Percentiles rank a stretch among this genome's conserved stretches.
Evolutionary conservation across 2,888 invertebrate genomes (phyloP).

Genomic region (Netelia inedita): DNA sequence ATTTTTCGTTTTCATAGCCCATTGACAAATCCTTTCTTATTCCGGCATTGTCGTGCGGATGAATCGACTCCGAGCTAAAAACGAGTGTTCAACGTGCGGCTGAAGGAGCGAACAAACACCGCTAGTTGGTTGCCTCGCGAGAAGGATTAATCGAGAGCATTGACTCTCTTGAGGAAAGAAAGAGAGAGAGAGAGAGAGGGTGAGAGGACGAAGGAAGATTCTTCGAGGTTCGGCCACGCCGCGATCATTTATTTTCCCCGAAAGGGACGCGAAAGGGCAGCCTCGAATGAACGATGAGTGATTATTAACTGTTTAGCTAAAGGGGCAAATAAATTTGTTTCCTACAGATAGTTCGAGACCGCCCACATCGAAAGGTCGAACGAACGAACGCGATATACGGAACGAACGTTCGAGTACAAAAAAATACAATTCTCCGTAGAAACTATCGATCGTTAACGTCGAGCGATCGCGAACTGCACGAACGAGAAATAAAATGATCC

Average conservation of each 20-base stretch:
- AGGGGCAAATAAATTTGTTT: constrained; percentile 77
- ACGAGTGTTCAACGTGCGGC: neutral
- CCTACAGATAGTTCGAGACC: constrained; percentile 61
- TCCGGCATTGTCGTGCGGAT: constrained; percentile 59
- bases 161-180: constrained; percentile 52
- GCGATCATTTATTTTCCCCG: constrained; percentile 26
- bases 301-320: constrained; percentile 77
- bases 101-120: constrained; percentile 36
- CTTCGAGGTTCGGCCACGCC: constrained; percentile 23
- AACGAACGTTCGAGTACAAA: constrained; percentile 11
- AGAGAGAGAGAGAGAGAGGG: constrained; percentile 42
- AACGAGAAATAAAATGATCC: neutral
- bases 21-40: constrained; percentile 64
- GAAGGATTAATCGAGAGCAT: constrained; percentile 69
- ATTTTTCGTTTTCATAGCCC: constrained; percentile 54
- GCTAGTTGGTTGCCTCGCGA: constrained; percentile 55
- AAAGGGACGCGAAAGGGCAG: neutral
- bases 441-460: neutral
- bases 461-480: too few relatives aligned
- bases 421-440: neutral
- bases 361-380: constrained; percentile 71
- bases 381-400: constrained; percentile 27
- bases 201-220: constrained; percentile 58
- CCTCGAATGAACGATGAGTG: constrained; percentile 66
- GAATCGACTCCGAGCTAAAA: constrained; percentile 22